These are phyloP conservation scores for Drosophila formosana DNA, from an alignment of 2,888 invertebrate species.

Conservation along the genomic window DNA sequence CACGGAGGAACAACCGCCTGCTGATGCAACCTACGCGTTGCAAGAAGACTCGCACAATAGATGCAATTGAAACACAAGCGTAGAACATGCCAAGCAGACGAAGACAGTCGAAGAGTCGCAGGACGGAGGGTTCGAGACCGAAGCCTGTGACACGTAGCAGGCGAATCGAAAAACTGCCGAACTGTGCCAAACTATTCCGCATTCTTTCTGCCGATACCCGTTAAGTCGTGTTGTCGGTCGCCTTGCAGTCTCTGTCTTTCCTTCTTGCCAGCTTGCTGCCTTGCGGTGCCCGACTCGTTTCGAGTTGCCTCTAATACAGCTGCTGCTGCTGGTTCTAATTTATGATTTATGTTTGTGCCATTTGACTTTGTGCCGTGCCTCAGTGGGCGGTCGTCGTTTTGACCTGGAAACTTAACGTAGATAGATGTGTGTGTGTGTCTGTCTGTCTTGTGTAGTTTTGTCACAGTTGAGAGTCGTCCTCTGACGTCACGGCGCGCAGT, in stretches of 20 bases:
- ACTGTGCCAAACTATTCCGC: conserved; percentile 69
- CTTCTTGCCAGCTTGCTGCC: background rate
- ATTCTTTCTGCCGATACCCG: conserved; percentile 55
- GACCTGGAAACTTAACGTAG: conserved; percentile 57
- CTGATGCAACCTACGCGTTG: conserved; percentile 68
- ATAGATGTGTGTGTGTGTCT: background rate
- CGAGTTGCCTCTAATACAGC: conserved; percentile 54
- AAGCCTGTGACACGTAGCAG: conserved; percentile 23
- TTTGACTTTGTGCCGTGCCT: conserved; percentile 40
- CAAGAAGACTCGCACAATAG: conserved; percentile 2
- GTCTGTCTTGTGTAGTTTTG: conserved; percentile 46
- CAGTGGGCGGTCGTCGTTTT: conserved; percentile 67
- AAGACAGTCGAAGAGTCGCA: conserved; percentile 1
- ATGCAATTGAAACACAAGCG: background rate
- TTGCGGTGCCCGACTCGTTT: conserved; percentile 24
- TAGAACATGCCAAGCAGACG: conserved; percentile 8
- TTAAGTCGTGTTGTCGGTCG: conserved; percentile 25
- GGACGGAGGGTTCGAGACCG: conserved; percentile 4
- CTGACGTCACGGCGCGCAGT: conserved; percentile 59
- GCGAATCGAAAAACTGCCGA: conserved; percentile 59
- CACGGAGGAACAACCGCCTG: conserved; percentile 50
- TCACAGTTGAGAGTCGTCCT: conserved; percentile 31
- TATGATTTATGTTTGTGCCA: conserved; percentile 67
- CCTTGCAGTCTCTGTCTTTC: conserved; percentile 4
- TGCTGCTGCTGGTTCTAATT: conserved; percentile 74